Base-by-base conservation (phyloP, 2,888 invertebrate genomes). In the Leucozona laternaria region DNA sequence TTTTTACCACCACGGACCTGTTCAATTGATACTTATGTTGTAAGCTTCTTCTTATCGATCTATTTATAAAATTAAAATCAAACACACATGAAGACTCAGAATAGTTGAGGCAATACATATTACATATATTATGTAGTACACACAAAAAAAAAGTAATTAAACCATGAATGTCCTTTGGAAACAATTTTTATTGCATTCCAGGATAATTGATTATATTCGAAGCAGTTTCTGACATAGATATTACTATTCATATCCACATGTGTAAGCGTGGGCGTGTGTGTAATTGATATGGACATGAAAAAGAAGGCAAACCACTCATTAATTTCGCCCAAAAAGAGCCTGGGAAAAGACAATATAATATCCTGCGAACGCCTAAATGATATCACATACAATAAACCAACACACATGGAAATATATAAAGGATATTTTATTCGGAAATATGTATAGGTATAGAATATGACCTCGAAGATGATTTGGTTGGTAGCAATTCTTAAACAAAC, bases 141-240 rank as follows among this genome's bases (percentile, higher is more conserved):
- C 20, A 58, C 13, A 58, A 60, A 40, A 50, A 20, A 71, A 62
- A 81, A 62, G 73, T 82, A 86, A 82, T 86, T 86, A 79, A 86
- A 78, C 55, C 73, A 71, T 82, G 73, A 75, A 75, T 82, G 86
- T 86, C 86, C 86, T 86, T 86, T 37, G 57, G 75, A 82, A 82
- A 70, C 78, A 82, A 86, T 82, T 86, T 86, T 86, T 86, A 86
- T 86, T 86, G 75, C 86, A 82, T 86, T 86, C 86, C 86, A 82
- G 53, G 78, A 81, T 86, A 86, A 86, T 82, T 86, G 86, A 86
- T 86, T 86, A 79, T 71, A 85, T 78, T 84, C 75, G 70, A 75
- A 75, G 82, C 40, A 77, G 81, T 55, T 70, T 53, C 58, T 57
- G 50, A 60, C 60, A 80, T 50, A 37, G 57, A 66, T 58, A 78